Conservation (phyloP, 2,888 invertebrate species). For the Napeogenes sylphis region DNA sequence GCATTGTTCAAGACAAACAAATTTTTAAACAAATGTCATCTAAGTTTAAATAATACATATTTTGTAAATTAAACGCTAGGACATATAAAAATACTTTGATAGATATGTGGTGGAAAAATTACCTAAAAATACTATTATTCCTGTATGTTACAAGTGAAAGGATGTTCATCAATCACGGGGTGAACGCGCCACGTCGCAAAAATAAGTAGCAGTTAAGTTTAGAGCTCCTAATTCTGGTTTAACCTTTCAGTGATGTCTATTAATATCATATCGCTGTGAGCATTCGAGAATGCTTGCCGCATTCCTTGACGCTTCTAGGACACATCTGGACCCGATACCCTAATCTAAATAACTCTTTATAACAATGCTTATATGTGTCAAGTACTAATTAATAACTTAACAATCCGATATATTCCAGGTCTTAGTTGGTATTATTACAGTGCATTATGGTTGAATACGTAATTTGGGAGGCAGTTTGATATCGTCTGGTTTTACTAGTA, state of each 20-base stretch:
- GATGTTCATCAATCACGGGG: conserved; percentile 3
- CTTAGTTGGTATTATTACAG: no score
- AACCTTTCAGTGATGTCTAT: conserved; percentile 47
- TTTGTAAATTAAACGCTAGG: no score
- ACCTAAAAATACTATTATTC: not conserved
- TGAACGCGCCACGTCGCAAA: conserved; percentile 41
- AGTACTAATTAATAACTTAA: no score
- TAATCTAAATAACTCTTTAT: not conserved
- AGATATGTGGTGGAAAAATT: not conserved
- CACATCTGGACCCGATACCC: conserved; percentile 27
- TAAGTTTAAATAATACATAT: not conserved
- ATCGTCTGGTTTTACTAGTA: conserved; percentile 4
- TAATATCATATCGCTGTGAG: conserved; percentile 44
- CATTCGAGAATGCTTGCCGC: conserved; percentile 46
- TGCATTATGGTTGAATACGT: no score
- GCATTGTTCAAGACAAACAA: not conserved
- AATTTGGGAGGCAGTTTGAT: no score
- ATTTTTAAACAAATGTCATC: not conserved
- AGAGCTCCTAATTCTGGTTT: conserved; percentile 62
- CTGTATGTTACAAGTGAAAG: not conserved
- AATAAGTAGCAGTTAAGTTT: conserved; percentile 72
- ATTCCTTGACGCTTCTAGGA: conserved; percentile 26
- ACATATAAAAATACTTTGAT: not conserved
- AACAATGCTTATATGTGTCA: not conserved
- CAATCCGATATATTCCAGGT: no score